phyloP scores from a whole-genome alignment of 2,113 vertebrate species.

The Procavia capensis region DNA sequence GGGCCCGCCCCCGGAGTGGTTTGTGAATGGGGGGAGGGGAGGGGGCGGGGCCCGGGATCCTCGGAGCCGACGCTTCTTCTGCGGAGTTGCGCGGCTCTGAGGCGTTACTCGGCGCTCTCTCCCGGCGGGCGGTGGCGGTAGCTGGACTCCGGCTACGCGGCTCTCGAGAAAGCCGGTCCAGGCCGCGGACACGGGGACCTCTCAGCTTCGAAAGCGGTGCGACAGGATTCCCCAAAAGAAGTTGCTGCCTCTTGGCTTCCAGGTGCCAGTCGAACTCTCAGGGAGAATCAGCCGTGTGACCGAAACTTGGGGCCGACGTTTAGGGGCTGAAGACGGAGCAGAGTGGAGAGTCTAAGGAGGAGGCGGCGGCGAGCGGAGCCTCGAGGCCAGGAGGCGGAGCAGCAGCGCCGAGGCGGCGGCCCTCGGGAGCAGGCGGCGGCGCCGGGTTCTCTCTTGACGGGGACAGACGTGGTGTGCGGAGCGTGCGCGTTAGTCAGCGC shows the following conservation, averaged over 20 bases:
- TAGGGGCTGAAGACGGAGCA: slow-evolving; percentile 32
- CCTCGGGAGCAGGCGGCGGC: neutral
- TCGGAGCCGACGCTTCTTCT: slow-evolving; percentile 70
- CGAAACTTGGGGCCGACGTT: slow-evolving; percentile 75
- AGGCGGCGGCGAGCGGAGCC: slow-evolving; percentile 53
- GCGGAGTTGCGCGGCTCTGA: slow-evolving; percentile 43
- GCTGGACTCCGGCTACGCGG: neutral
- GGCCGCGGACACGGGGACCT: slow-evolving; percentile 25
- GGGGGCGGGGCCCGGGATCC: slow-evolving; percentile 65
- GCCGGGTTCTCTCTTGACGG: slow-evolving; percentile 7
- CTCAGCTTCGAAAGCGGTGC: slow-evolving; percentile 55
- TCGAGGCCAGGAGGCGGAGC: slow-evolving; percentile 68
- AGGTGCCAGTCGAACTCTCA: slow-evolving; percentile 64
- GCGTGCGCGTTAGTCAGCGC: slow-evolving; percentile 43
- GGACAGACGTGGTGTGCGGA: slow-evolving; percentile 49
- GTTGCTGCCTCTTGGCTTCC: slow-evolving; percentile 63
- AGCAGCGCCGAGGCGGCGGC: slow-evolving; percentile 53
- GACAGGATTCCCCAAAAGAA: slow-evolving; percentile 79
- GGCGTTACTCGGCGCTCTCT: slow-evolving; percentile 68
- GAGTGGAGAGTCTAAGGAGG: slow-evolving; percentile 31
- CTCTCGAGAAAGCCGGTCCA: slow-evolving; percentile 32
- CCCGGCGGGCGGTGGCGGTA: neutral
- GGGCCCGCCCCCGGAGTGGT: slow-evolving; percentile 76
- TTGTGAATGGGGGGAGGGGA: slow-evolving; percentile 87
- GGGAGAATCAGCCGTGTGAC: slow-evolving; percentile 72